phyloP scores from a whole-genome alignment of 2,797 vertebrate species.

The Hypotaenidia philippensis region DNA sequence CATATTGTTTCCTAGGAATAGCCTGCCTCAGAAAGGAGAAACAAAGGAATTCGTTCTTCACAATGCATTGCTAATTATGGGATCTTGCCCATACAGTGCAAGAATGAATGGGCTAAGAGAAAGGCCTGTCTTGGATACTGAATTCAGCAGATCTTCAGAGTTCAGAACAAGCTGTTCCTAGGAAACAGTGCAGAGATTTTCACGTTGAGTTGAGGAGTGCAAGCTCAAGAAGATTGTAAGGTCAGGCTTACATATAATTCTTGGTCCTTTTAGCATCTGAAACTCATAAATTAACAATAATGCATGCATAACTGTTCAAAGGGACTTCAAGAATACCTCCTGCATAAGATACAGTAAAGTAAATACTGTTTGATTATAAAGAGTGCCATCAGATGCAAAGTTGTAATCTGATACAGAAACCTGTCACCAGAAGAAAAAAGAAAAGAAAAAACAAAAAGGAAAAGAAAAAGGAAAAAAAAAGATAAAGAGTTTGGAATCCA shows the following conservation, averaged over 20 bases:
- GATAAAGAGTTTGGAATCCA: background rate
- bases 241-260: background rate
- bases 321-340: background rate
- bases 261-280: background rate
- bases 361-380: background rate
- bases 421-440: background rate
- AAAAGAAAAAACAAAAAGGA: accelerated
- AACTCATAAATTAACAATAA: background rate
- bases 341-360: background rate
- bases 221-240: background rate
- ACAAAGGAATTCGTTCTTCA: background rate
- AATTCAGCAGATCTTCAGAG: background rate
- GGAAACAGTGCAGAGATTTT: background rate
- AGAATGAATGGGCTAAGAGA: background rate
- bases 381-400: background rate
- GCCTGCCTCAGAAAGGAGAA: background rate
- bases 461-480: background rate
- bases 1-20: background rate
- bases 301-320: background rate
- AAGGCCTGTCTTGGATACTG: background rate
- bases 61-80: background rate
- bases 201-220: background rate
- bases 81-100: background rate
- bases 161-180: background rate
- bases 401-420: background rate